Base-by-base conservation (phyloP, 1,140 invertebrate genomes). In the Zaprionus davidi region DNA sequence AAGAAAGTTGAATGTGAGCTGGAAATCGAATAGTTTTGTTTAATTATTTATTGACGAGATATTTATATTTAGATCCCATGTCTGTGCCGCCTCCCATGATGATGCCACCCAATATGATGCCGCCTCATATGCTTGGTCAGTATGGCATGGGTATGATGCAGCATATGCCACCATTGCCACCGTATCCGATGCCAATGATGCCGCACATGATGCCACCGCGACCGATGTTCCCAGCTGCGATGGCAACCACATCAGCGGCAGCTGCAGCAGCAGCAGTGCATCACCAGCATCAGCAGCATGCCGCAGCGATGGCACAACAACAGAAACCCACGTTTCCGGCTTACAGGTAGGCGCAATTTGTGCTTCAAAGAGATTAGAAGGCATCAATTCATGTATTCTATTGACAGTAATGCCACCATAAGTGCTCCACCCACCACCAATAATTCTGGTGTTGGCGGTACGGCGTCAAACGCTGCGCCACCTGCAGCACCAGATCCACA, bases 261-360 rank as follows among this genome's bases (percentile, higher is more conserved):
- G 91, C 93, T 5, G 88, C 88, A 6, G 87, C 84, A 13, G 86
- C 87, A 15, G 94, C 81, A 5, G 82, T 73, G 24, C 81, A 82
- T 57, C 83, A 86, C 41, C 83, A 78, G 26, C 71, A 73, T 20
- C 71, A 60, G 41, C 75, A 70, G 9, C 74, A 78, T 68, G 93
- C 94, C 11, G 94, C 94, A 46, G 94, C 95, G 2, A 93, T 93
- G 36, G 90, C 93, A 3, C 94, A 95, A 3, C 94, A 95, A 82
- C 90, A 94, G 44, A 97, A 96, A 93, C 96, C 96, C 65, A 96
- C 96, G 83, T 97, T 97, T 93, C 96, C 96, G 78, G 96, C 97
- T 31, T 96, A 96, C 91, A 95, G 95, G 95, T 96, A 46, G 9
- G 44, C n/a, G 41, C 15, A 6, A 20, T 51, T 11, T 55, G 7